Conservation (phyloP, 2,113 vertebrate genomes). For the Alligator sinensis region DNA sequence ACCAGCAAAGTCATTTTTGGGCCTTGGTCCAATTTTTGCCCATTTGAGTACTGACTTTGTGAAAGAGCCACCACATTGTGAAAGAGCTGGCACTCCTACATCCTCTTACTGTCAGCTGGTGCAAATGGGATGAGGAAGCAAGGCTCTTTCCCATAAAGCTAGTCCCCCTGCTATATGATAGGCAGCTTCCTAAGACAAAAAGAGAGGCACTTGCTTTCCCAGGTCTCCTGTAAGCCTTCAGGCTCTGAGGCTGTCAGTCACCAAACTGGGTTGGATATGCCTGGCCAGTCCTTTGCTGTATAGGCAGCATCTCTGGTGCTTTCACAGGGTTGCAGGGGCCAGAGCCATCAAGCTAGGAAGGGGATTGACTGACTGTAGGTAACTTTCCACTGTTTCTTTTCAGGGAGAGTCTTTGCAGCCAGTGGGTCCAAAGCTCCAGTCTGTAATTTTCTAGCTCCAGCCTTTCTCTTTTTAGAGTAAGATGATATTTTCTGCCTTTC, state of each 20-base stretch:
- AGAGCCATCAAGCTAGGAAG: too few species aligned
- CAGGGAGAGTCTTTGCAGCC: neutral
- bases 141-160: neutral
- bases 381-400: neutral
- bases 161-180: neutral
- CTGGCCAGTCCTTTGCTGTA: neutral
- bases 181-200: neutral
- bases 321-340: neutral
- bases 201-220: neutral
- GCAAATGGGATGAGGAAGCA: neutral
- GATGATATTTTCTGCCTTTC: conserved; percentile 44
- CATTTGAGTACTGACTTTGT: neutral
- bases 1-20: neutral
- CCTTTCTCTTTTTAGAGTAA: conserved; percentile 58
- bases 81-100: neutral
- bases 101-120: neutral
- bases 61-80: neutral
- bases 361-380: neutral
- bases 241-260: neutral
- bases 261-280: neutral
- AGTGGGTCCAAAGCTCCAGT: neutral
- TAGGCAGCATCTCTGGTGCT: neutral
- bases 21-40: neutral
- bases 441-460: conserved; percentile 64
- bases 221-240: neutral